Evolutionary conservation across 2,113 vertebrate species (phyloP), one percentile per base, ranked within the genome.

Genomic region (Ginglymostoma cirratum): DNA sequence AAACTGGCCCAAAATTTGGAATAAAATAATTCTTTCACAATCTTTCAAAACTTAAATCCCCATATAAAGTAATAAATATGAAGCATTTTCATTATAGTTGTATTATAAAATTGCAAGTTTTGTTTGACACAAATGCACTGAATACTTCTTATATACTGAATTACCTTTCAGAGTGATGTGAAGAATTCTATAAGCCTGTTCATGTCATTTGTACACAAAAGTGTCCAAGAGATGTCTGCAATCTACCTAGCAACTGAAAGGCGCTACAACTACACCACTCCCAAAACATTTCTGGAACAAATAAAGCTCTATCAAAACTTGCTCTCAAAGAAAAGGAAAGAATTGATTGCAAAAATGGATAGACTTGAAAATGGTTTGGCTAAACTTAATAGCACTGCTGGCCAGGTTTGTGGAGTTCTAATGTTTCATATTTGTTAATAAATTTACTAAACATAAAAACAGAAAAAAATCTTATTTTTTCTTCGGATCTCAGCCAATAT

Each of bases 251-350:
- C 97, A 0, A 66, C 87, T 0, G 98, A 98, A 96, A 96, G 97
- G 24, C 97, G 98, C 94, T 98, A 97, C 10, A 98, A 98, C 95
- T 98, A 98, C 34, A 98, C 98, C 94, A 98, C 98, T 0, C 98
- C 98, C 6, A 98, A 98, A 95, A 98, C 98, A 95, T 98, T 98
- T 86, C 96, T 98, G 96, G 98, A 98, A 96, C 97, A 98, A 97
- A 98, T 98, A 96, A 98, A 98, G 15, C 97, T 98, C 2, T 98
- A 98, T 96, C 97, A 98, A 97, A 98, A 90, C 94, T 97, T 98
- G 95, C 97, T 98, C 24, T 89, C 96, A 0, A 97, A 96, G 94
- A 98, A 98, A 96, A 96, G 97, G 34, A 96, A 3, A 0, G 97
- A 98, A 48, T 97, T 98, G n/a, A 96, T 96, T 0, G 96, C 97